Base-by-base conservation (phyloP, 2,797 vertebrate species). In the Acanthis flammea region DNA sequence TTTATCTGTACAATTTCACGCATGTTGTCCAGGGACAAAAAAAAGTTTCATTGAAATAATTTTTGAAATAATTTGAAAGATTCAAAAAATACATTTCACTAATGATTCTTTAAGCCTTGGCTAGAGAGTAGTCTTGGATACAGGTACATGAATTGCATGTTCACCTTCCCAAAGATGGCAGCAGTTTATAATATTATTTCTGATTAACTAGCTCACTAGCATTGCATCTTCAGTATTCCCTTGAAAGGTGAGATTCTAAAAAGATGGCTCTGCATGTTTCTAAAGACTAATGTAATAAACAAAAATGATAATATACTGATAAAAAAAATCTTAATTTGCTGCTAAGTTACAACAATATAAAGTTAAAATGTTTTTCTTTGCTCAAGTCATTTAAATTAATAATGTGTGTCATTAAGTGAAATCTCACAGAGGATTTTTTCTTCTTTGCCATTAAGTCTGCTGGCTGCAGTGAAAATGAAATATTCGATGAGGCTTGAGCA, bases 11-110 rank as follows among this genome's bases (percentile, higher is more conserved):
- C 14, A 2, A 84, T 95, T 95, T 84, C 72, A 62, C n/a, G 3
- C 92, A 41, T 94, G 94, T 97, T 97, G 96, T 97, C 97, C 88
- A 90, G 94, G 93, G 96, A 97, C 97, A 86, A 95, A 96, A 95
- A 86, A 55, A 89, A 58, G 53, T 75, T 80, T 54, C 15, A 86
- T 88, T 70, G 58, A 74, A 91, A 90, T 92, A 72, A 89, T 87
- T 75, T 76, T 88, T 71, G 58, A 74, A 91, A 90, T 92, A 74
- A 89, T 87, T 75, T 76, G 67, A 77, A 53, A 21, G 45, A 48
- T 50, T 94, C 44, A 90, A 75, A 41, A 74, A 68, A 61, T 77
- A 42, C 35, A 12, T 77, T 77, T 41, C 62, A 42, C 22, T 88
- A 61, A 58, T 58, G 35, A n/a, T 90, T 93, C 44, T 37, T 76